phyloP scores from a whole-genome alignment of 2,113 vertebrate genomes.

The Eira barbara region DNA sequence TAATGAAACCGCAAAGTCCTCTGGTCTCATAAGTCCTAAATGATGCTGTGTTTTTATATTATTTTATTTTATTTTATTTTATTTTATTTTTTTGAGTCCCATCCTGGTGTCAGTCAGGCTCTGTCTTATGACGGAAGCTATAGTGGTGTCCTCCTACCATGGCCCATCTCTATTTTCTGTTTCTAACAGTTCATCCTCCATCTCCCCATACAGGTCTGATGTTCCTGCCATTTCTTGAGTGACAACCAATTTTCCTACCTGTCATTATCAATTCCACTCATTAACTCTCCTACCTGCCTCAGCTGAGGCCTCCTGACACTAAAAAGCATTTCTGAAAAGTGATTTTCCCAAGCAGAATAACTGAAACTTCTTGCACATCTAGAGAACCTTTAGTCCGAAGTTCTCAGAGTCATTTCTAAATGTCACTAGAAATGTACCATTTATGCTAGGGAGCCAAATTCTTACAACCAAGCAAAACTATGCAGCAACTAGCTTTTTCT shows the following conservation, averaged over 20 bases:
- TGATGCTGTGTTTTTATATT: not conserved
- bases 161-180: not conserved
- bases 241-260: conserved; percentile 67
- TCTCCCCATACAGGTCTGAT: not conserved
- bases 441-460: not conserved
- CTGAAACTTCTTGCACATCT: conserved; percentile 67
- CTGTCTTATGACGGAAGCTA: not conserved
- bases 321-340: conserved; percentile 57
- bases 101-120: not conserved
- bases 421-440: conserved; percentile 30
- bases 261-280: conserved; percentile 65
- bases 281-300: conserved; percentile 65
- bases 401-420: conserved; percentile 45
- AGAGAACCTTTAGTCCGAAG: conserved; percentile 52
- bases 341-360: conserved; percentile 53
- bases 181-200: not conserved
- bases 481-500: not conserved
- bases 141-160: not conserved
- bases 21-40: not conserved
- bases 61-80: not conserved
- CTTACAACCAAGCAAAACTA: not conserved
- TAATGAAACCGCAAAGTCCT: not conserved
- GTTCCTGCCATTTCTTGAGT: conserved; percentile 39
- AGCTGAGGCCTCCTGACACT: not conserved
- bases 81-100: not conserved